phyloP scores from a whole-genome alignment of 2,888 invertebrate genomes.

The Cheilosia urbana region DNA sequence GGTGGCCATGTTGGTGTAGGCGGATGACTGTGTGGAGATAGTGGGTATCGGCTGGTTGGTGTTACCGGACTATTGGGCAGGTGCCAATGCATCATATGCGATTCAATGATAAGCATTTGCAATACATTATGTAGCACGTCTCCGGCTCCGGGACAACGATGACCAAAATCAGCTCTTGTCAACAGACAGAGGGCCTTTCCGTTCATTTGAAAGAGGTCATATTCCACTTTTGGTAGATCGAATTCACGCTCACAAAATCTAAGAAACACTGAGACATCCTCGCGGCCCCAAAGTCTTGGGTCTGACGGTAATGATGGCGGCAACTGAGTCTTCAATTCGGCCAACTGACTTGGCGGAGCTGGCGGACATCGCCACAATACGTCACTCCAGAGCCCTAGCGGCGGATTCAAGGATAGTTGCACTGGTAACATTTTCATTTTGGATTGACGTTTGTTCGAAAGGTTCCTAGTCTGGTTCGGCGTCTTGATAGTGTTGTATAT shows the following conservation, averaged over 20 bases:
- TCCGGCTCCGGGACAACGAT: slow-evolving; percentile 96
- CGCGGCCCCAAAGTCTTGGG: slow-evolving; percentile 95
- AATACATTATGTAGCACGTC: slow-evolving; percentile 97
- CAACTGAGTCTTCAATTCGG: slow-evolving; percentile 94
- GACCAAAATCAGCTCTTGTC: slow-evolving; percentile 94
- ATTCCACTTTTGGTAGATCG: slow-evolving; percentile 94
- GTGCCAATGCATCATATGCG: slow-evolving; percentile 90
- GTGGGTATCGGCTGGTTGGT: slow-evolving; percentile 91
- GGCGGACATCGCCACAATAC: slow-evolving; percentile 94
- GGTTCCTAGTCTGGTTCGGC: slow-evolving; percentile 35
- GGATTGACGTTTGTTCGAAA: slow-evolving; percentile 72
- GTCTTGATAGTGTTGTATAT: slow-evolving; percentile 12
- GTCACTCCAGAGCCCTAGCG: slow-evolving; percentile 92
- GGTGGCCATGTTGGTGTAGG: slow-evolving; percentile 91
- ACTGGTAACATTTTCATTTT: slow-evolving; percentile 89
- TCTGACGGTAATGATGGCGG: slow-evolving; percentile 93
- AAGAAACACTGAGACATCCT: slow-evolving; percentile 93
- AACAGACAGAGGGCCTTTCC: slow-evolving; percentile 97
- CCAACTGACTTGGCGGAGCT: slow-evolving; percentile 90
- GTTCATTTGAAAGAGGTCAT: slow-evolving; percentile 98
- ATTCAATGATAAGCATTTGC: slow-evolving; percentile 93
- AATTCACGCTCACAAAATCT: slow-evolving; percentile 97
- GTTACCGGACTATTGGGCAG: slow-evolving; percentile 92
- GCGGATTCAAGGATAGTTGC: slow-evolving; percentile 90
- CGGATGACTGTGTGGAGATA: slow-evolving; percentile 92